Percentiles rank a stretch among this genome's conserved stretches.
Conservation (phyloP, 2,888 invertebrate species). For the Charanyca ferruginea region DNA sequence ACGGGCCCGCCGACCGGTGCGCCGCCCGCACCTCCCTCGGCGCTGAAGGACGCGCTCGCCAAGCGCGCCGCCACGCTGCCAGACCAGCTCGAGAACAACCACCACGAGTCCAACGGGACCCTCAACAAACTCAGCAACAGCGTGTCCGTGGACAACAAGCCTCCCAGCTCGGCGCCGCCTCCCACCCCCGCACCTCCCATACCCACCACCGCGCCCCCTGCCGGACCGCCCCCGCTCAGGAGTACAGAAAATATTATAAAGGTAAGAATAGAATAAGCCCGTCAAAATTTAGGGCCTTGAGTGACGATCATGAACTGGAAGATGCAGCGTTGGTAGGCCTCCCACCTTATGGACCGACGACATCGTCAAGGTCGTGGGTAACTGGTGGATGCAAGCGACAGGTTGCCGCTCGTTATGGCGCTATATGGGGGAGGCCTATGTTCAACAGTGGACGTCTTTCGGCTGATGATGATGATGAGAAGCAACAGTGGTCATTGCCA, state of each 20-base stretch:
- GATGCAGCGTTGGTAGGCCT: too few species aligned
- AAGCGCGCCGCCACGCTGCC: constrained; percentile 87
- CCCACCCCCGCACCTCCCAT: constrained; percentile 88
- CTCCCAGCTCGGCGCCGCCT: constrained; percentile 83
- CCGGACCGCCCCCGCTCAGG: constrained; percentile 77
- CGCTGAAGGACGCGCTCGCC: constrained; percentile 88
- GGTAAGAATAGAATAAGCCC: constrained; percentile 68
- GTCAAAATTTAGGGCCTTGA: not conserved
- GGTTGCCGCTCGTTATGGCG: too few species aligned
- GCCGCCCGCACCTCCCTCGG: constrained; percentile 88
- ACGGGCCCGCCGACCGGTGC: constrained; percentile 82
- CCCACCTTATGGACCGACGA: too few species aligned
- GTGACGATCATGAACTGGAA: too few species aligned
- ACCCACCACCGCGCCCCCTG: constrained; percentile 79
- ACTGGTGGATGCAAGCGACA: too few species aligned
- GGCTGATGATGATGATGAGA: constrained; percentile 8
- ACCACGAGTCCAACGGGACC: constrained; percentile 88
- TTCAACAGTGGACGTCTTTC: too few species aligned
- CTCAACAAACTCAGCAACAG: constrained; percentile 86
- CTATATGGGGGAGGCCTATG: too few species aligned
- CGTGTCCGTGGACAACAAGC: constrained; percentile 84
- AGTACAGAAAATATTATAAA: constrained; percentile 89
- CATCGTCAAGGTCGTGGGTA: too few species aligned
- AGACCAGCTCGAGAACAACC: constrained; percentile 86
- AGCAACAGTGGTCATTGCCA: not conserved